Evolutionary conservation across 1,140 invertebrate genomes (phyloP), one percentile per base, ranked within the genome.

Genomic region (Leptinotarsa defecta): DNA sequence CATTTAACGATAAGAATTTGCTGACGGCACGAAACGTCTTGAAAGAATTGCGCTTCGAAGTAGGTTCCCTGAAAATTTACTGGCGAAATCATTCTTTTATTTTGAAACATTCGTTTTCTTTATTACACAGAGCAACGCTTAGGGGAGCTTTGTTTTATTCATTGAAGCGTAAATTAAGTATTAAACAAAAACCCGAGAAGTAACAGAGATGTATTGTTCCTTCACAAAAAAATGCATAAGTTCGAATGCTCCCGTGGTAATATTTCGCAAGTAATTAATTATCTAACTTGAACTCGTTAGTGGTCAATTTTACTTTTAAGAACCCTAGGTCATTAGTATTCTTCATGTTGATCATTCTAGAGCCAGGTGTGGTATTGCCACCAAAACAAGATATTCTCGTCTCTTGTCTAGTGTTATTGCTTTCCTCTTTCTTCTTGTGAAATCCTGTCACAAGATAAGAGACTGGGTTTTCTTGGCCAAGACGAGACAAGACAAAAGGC

Each of bases 61-160:
- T 70, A 70, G 70, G 48, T 67, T 71, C 20, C 13, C 68, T 68
- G 70, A 71, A 76, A 70, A 76, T 76, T 76, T 76, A 73, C 24
- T 34, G 67, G 19, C 15, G 34, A 24, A 48, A 43, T 27, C 67
- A 68, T 68, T 68, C 67, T 68, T 68, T 68, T 68, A 49, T 68
- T 68, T 49, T 68, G 34, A 68, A 68, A 68, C 67, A 68, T 68
- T 68, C 67, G 24, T 68, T 68, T 48, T 68, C 67, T 20, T 68
- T 49, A 68, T 68, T 68, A 43, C 67, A 43, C n/a, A 49, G 15
- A 27, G 24, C n/a, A 19, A 19, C 67, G 67, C 34, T 68, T 68
- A 68, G 13, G 67, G n/a, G n/a, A 19, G n/a, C 43, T 68, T 68
- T 68, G 67, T 68, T 68, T 68, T 68, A 68, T 68, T 68, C 67